Percentiles rank a stretch among this genome's conserved stretches.
These are phyloP conservation scores for Lepidurus apus DNA, from an alignment of 1,140 invertebrate genomes.

Conservation along the genomic window DNA sequence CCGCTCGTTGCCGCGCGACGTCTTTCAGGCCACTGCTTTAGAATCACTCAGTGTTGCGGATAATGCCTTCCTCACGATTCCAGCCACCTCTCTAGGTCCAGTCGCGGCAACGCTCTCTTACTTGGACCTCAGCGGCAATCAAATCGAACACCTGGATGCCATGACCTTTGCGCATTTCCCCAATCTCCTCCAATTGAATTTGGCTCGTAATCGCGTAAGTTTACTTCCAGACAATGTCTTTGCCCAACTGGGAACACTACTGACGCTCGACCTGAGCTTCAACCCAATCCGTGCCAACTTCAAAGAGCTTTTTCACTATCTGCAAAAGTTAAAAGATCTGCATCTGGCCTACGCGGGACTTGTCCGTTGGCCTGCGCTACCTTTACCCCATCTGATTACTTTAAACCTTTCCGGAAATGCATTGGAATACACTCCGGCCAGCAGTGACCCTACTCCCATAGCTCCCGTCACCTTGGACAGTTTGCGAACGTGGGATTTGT, in stretches of 20 bases:
- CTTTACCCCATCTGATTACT: conserved; percentile 61
- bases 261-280: conserved; percentile 69
- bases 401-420: conserved; percentile 70
- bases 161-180: conserved; percentile 77
- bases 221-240: conserved; percentile 85
- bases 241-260: conserved; percentile 67
- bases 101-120: conserved; percentile 38
- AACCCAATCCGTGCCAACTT: conserved; percentile 80
- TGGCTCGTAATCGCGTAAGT: conserved; percentile 72
- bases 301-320: conserved; percentile 81
- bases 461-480: conserved; percentile 47
- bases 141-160: conserved; percentile 77
- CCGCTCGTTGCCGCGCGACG: conserved; percentile 65
- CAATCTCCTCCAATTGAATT: conserved; percentile 63
- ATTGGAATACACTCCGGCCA: conserved; percentile 45
- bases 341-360: conserved; percentile 68
- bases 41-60: conserved; percentile 72
- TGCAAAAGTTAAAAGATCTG: conserved; percentile 68
- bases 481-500: conserved; percentile 59
- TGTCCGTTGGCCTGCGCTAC: conserved; percentile 62
- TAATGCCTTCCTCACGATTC: conserved; percentile 68
- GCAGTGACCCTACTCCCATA: conserved; percentile 25
- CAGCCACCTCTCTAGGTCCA: conserved; percentile 39
- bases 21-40: conserved; percentile 68
- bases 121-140: conserved; percentile 71